These are phyloP conservation scores for Girardia tigrina DNA, from an alignment of 2,888 invertebrate genomes.

Conservation along the genomic window DNA sequence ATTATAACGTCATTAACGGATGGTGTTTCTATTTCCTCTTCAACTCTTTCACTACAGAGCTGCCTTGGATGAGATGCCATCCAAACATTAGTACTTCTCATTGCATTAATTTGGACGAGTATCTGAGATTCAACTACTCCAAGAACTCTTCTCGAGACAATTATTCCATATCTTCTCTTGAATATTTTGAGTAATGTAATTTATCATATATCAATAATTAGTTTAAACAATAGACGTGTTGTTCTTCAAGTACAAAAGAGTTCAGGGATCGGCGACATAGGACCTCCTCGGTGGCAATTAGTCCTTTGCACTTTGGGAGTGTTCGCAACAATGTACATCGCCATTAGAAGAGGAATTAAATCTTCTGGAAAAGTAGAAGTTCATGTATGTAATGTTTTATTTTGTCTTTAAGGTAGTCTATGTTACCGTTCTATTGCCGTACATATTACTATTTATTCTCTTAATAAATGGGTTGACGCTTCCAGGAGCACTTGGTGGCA, in stretches of 20 bases:
- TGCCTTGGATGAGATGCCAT: slow-evolving; percentile 71
- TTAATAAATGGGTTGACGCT: background rate
- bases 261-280: slow-evolving; percentile 63
- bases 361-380: slow-evolving; percentile 58
- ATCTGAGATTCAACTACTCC: too few relatives aligned
- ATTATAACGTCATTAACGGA: slow-evolving; percentile 65
- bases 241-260: slow-evolving; percentile 66
- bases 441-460: background rate
- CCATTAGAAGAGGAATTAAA: slow-evolving; percentile 70
- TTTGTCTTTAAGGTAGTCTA: background rate
- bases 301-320: slow-evolving; percentile 61
- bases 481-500: background rate
- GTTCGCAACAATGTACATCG: slow-evolving; percentile 64
- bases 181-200: too few relatives aligned
- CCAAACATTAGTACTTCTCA: too few relatives aligned
- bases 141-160: too few relatives aligned
- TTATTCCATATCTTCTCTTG: too few relatives aligned
- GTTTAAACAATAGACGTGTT: slow-evolving; percentile 64
- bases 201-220: too few relatives aligned
- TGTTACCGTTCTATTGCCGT: background rate
- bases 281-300: slow-evolving; percentile 65
- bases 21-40: slow-evolving; percentile 70
- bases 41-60: slow-evolving; percentile 57
- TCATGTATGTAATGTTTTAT: too few relatives aligned
- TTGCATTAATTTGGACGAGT: too few relatives aligned